Conservation (phyloP, 2,797 vertebrate genomes). For the Acipenser oxyrinchus region DNA sequence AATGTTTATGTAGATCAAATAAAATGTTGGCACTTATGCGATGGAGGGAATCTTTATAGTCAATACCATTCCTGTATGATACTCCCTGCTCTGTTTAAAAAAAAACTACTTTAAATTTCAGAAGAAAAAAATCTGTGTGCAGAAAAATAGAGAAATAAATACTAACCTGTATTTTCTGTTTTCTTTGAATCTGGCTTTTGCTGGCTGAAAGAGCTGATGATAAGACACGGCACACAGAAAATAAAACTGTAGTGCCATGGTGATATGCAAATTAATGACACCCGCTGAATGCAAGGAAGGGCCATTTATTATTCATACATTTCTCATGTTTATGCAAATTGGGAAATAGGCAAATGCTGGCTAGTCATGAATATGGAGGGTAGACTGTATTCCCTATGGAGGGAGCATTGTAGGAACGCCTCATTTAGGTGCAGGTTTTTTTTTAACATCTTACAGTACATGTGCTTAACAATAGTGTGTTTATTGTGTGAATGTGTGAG, state of each 20-base stretch:
- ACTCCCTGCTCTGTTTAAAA: conserved; percentile 9
- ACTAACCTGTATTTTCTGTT: conserved; percentile 58
- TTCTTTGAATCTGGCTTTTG: conserved; percentile 64
- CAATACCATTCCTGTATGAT: conserved; percentile 22
- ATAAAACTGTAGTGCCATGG: conserved; percentile 78
- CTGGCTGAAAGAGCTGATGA: conserved; percentile 70
- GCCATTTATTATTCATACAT: conserved; percentile 96
- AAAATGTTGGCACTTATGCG: conserved; percentile 41
- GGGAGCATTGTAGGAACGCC: too few relatives aligned
- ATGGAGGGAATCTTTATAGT: conserved; percentile 31
- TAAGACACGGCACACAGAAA: conserved; percentile 59
- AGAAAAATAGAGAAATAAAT: conserved; percentile 32
- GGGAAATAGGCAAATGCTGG: conserved; percentile 43
- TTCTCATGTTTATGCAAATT: conserved; percentile 95
- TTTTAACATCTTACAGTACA: too few relatives aligned
- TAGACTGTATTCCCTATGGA: too few relatives aligned
- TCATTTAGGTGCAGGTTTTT: too few relatives aligned
- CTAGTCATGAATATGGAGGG: too few relatives aligned
- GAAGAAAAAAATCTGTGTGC: conserved; percentile 20
- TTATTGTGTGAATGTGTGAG: too few relatives aligned
- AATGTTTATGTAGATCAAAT: conserved; percentile 82
- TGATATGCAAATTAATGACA: conserved; percentile 88
- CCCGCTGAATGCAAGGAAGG: conserved; percentile 72
- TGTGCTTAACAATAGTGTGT: too few relatives aligned
- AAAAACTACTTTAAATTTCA: conserved; percentile 11